Evolutionary conservation across 30 jellyfish, hydroid and myxozoan species (phyloP), one percentile per base, ranked within the genome.

Genomic region (Rhopilema esculentum): DNA sequence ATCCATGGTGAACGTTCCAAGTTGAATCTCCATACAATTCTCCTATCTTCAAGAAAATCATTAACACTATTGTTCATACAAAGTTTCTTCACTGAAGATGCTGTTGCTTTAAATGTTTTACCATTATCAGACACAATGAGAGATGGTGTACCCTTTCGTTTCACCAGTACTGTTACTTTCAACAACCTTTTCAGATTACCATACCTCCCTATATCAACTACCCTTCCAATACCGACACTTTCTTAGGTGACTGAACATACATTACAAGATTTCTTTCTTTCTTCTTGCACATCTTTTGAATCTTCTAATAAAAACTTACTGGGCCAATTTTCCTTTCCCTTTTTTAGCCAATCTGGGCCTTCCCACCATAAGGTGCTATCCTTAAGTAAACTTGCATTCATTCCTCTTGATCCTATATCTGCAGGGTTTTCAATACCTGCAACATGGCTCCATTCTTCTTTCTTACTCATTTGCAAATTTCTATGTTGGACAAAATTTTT

Each of bases 381-480:
- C 78, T 0, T 67, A 17, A 67, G 28, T 20, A 17, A 20, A 27
- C 78, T 67, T 28, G 78, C 57, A 8, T n/a, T 67, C 16, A 67
- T 33, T 27, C 78, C 78, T 67, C 78, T 67, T 17, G 78, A 67
- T 17, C 78, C 48, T 67, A 67, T n/a, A 50, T 86, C 95, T 20
- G 88, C 87, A 16, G 95, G 95, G 22, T 86, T 86, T 27, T 78
- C 57, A 20, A 21, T 40, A 4, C 88, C 93, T 16, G 88, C 49
- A 8, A 77, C 73, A 28, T 77, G 95, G 20, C 74, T n/a, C 95
- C 95, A 86, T 23, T 62, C 32, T 16, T 78, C 92, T 16, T 27
- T 67, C 69, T 22, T 57, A 15, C 23, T 65, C 8, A 27, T 20
- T 49, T 77, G 20, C 72, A 29, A 29, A 26, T 15, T 72, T 27